Conservation (phyloP, 2,797 vertebrate genomes). For the Peromyscus eremicus region DNA sequence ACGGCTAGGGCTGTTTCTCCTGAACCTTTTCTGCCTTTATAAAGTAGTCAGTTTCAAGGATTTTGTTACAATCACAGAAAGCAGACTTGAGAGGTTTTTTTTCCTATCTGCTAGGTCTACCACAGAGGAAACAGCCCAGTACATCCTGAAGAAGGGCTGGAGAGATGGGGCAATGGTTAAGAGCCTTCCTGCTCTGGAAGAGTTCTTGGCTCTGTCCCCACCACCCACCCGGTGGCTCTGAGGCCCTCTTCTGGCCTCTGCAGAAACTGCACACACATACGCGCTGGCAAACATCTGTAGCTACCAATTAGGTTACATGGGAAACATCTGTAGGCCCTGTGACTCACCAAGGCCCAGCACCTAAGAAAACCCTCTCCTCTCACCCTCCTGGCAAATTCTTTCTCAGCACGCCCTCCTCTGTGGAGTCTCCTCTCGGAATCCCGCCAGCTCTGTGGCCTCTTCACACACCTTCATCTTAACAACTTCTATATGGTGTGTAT, state of each 20-base stretch:
- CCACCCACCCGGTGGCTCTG: not conserved
- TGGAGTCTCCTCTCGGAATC: not conserved
- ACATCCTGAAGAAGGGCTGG: not conserved
- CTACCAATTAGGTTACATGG: not conserved
- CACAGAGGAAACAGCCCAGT: not conserved
- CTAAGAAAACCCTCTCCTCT: not conserved
- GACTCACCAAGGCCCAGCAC: not conserved
- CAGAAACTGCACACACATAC: not conserved
- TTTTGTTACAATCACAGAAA: not conserved
- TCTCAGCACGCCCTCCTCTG: not conserved
- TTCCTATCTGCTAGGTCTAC: not conserved
- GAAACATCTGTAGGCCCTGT: not conserved
- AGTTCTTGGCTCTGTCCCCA: not conserved
- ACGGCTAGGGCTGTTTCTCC: not conserved
- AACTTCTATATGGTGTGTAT: not conserved
- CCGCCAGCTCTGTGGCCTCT: not conserved
- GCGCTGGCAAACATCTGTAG: too few relatives aligned
- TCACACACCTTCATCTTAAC: not conserved
- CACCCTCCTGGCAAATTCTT: not conserved
- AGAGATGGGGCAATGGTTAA: not conserved
- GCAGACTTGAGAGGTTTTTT: not conserved
- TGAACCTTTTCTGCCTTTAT: not conserved
- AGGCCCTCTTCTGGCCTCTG: not conserved
- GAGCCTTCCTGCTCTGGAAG: not conserved
- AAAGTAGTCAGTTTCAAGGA: not conserved